Conservation (phyloP, 2,113 vertebrate genomes). For the Chroicocephalus ridibundus region DNA sequence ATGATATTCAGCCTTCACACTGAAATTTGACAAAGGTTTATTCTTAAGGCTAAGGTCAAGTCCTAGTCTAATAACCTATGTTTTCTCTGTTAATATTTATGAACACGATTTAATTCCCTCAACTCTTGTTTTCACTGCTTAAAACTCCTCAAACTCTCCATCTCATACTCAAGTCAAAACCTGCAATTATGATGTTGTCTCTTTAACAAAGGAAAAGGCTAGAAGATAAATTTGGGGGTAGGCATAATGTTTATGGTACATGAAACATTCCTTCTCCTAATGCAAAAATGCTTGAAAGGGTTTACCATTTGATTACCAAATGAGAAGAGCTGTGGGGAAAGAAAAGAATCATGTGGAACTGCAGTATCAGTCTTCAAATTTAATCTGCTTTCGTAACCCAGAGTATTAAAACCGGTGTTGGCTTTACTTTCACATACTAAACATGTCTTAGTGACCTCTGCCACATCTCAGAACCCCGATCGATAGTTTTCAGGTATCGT, state of each 20-base stretch:
- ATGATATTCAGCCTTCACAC: background rate
- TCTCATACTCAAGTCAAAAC: background rate
- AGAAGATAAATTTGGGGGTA: background rate
- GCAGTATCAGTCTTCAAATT: background rate
- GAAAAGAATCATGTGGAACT: background rate
- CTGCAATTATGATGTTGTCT: background rate
- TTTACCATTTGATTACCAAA: background rate
- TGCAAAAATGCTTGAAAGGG: background rate
- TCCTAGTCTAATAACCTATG: background rate
- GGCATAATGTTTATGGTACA: background rate
- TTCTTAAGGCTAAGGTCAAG: background rate
- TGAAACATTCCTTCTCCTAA: background rate
- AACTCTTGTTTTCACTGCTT: background rate
- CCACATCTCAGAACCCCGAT: background rate
- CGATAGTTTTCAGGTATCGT: background rate
- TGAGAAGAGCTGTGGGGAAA: background rate
- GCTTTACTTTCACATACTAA: background rate
- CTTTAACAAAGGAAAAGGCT: background rate
- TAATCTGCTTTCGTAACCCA: background rate
- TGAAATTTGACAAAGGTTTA: background rate
- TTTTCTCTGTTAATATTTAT: background rate
- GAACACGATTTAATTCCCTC: background rate
- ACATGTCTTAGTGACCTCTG: background rate
- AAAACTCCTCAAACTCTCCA: background rate
- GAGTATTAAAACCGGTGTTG: background rate